phyloP scores from a whole-genome alignment of 1,140 invertebrate species.

The Drosophila arawakana region DNA sequence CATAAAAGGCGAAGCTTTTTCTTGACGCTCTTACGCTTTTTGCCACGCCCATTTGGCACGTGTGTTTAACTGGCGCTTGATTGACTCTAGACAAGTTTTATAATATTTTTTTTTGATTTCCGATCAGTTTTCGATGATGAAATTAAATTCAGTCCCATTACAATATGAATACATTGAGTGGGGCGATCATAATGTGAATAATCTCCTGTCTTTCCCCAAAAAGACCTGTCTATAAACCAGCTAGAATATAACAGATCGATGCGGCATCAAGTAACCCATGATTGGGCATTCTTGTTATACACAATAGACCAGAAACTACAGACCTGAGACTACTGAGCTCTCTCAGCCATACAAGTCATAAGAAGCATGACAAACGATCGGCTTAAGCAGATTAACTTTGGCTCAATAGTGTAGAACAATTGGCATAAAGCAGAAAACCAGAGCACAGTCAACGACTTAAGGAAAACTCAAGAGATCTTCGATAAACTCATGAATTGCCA shows the following conservation, averaged over 20 bases:
- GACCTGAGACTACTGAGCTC: background rate
- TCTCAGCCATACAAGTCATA: slow-evolving; percentile 7
- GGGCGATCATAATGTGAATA: slow-evolving; percentile 26
- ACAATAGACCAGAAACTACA: slow-evolving; percentile 14
- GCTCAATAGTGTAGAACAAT: slow-evolving; percentile 20
- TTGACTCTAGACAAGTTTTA: slow-evolving; percentile 25
- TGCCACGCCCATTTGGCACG: slow-evolving; percentile 47
- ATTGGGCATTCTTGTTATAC: slow-evolving; percentile 34
- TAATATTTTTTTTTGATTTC: slow-evolving; percentile 12
- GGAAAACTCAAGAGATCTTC: slow-evolving; percentile 2
- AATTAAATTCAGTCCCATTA: slow-evolving; percentile 31
- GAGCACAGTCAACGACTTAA: background rate
- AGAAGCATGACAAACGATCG: slow-evolving; percentile 47
- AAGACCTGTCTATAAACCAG: background rate
- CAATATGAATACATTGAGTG: slow-evolving; percentile 33
- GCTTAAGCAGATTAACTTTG: slow-evolving; percentile 35
- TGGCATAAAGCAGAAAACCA: slow-evolving; percentile 11
- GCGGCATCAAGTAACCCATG: slow-evolving; percentile 14
- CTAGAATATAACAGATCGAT: slow-evolving; percentile 16
- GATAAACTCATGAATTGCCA: slow-evolving; percentile 35
- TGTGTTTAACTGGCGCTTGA: slow-evolving; percentile 35
- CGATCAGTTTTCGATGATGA: slow-evolving; percentile 28
- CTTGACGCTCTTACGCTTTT: background rate
- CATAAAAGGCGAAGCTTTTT: slow-evolving; percentile 33
- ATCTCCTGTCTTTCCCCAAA: slow-evolving; percentile 12